phyloP scores from a whole-genome alignment of 2,113 vertebrate species.

The Agelaius tricolor region DNA sequence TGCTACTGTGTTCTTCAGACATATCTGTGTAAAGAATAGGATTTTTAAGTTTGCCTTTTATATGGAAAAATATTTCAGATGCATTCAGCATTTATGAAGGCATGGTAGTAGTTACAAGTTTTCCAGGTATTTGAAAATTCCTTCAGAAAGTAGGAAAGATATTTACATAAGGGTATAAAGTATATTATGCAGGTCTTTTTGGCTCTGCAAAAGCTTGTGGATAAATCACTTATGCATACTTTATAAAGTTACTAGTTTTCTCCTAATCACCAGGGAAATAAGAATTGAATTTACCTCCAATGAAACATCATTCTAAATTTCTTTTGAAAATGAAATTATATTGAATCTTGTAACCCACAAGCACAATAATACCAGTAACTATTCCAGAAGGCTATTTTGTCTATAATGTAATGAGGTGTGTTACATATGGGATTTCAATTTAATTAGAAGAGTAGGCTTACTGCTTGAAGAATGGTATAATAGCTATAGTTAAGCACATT shows the following conservation, averaged over 20 bases:
- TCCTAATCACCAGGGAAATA: conserved; percentile 28
- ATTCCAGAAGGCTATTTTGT: conserved; percentile 48
- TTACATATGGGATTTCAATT: conserved; percentile 50
- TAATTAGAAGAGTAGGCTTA: conserved; percentile 45
- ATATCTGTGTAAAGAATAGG: background rate
- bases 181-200: background rate
- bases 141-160: background rate
- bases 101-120: background rate
- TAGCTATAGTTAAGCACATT: conserved; percentile 38
- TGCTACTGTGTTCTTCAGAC: background rate
- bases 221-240: background rate
- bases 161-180: background rate
- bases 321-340: conserved; percentile 44
- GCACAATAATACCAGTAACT: conserved; percentile 30
- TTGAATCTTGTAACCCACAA: background rate
- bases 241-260: background rate
- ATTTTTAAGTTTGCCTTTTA: background rate
- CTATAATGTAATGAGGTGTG: conserved; percentile 43
- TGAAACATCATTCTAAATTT: conserved; percentile 37
- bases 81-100: background rate
- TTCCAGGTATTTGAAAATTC: background rate
- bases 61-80: background rate
- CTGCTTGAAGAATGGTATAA: conserved; percentile 30
- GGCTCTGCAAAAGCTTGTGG: background rate
- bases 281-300: conserved; percentile 31